Conservation (phyloP, 2,888 invertebrate genomes). For the Octodonta nipae region DNA sequence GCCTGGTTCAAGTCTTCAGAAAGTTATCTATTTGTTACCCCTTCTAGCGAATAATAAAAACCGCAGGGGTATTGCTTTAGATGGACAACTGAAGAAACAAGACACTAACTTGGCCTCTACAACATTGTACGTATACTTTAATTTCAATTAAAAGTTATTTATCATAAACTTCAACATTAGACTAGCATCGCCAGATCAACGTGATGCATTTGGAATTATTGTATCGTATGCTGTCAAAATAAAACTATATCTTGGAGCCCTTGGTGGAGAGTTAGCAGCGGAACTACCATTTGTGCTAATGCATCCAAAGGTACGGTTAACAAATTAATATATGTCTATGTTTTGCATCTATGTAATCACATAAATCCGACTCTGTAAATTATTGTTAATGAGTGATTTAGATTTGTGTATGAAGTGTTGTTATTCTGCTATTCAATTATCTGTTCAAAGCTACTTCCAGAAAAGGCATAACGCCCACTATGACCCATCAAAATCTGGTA, state of each 20-base stretch:
- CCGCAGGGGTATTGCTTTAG: conserved; percentile 80
- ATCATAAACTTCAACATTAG: conserved; percentile 36
- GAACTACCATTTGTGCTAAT: conserved; percentile 84
- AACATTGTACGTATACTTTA: conserved; percentile 56
- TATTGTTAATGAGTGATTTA: no score
- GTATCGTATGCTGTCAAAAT: conserved; percentile 93
- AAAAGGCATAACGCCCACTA: no score
- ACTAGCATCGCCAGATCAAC: conserved; percentile 62
- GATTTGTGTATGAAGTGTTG: no score
- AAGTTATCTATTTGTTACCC: conserved; percentile 74
- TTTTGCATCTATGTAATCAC: no score
- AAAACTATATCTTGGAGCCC: conserved; percentile 81
- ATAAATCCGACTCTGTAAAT: no score
- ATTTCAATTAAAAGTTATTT: not conserved
- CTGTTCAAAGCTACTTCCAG: no score
- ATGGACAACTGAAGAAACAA: conserved; percentile 74
- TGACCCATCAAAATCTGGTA: no score
- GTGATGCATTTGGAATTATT: conserved; percentile 88
- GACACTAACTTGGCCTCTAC: conserved; percentile 83
- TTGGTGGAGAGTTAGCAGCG: conserved; percentile 83
- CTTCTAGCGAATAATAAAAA: conserved; percentile 64
- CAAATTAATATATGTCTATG: no score
- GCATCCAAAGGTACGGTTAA: conserved; percentile 77
- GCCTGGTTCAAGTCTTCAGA: conserved; percentile 77
- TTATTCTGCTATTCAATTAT: no score